Base-by-base conservation (phyloP, 1,140 invertebrate genomes). In the Aphelinus atriplicis region DNA sequence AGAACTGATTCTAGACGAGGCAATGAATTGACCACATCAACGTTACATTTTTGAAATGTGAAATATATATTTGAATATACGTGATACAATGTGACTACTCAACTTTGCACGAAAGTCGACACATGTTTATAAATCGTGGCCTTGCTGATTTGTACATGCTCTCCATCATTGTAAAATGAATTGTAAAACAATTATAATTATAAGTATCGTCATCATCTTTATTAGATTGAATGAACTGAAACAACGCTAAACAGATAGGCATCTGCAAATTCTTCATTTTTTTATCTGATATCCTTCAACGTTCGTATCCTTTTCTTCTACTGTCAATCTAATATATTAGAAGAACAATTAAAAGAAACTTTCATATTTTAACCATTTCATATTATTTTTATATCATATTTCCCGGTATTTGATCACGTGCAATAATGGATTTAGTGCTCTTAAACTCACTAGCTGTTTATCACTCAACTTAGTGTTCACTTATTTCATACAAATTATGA, bases 71-170 rank as follows among this genome's bases (percentile, higher is more conserved):
- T 26, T 26, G 46, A 60, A 63, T 10, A 63, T 26, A 57, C 53
- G 47, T 68, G 65, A 66, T 67, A 67, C 9, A 7, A 62, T 43
- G 61, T 45, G 50, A 63, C 48, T 48, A 55, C 69, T 63, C 45
- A 43, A 64, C 45, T 63, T 63, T 55, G 43, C 51, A 63, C 62
- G 69, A 71, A 64, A 71, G 50, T 71, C 61, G 4, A 47, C 62
- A 10, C 42, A 63, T 63, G 61, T 63, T 71, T 63, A 71, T 63
- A 65, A 64, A 72, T 72, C 58, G 71, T 65, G 71, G 71, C 71
- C 71, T 72, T 72, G 71, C 62, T 72, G 45, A 57, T 48, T 72
- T 70, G 68, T 70, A 58, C 45, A 60, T 70, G 58, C 26, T 26
- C 6, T 10, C 53, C 48, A 51, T 61, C n/a, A 43, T 57, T 6